Conservation (phyloP, 2,888 invertebrate genomes). For the Limnephilus marmoratus region DNA sequence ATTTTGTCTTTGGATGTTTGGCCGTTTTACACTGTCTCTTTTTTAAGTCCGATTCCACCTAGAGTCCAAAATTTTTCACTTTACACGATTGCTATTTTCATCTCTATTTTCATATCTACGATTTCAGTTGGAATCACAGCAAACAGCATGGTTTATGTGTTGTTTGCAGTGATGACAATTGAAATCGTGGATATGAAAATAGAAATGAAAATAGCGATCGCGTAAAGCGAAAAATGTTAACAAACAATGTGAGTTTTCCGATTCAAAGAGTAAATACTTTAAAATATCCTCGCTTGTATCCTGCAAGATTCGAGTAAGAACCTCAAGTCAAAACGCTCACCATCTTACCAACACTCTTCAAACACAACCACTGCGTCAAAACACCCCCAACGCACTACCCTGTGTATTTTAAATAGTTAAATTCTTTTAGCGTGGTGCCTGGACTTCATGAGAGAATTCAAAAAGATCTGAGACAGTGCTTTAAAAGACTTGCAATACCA, state of each 20-base stretch:
- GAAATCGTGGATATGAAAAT: too few species aligned
- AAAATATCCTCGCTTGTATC: slow-evolving; percentile 26
- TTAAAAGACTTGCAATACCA: slow-evolving; percentile 17
- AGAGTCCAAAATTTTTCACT: too few species aligned
- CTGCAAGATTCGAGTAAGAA: not conserved
- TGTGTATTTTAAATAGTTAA: not conserved
- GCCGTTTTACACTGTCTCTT: too few species aligned
- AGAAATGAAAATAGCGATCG: too few species aligned
- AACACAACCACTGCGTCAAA: not conserved
- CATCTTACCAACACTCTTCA: not conserved
- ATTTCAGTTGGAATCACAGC: too few species aligned
- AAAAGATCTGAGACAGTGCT: slow-evolving; percentile 2
- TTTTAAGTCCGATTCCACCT: too few species aligned
- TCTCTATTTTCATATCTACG: too few species aligned
- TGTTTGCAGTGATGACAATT: too few species aligned
- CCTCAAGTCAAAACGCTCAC: not conserved
- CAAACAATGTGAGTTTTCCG: not conserved
- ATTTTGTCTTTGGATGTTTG: not conserved
- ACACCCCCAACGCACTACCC: not conserved
- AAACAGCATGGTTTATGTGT: too few species aligned
- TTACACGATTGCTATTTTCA: too few species aligned
- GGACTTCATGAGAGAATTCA: slow-evolving; percentile 12
- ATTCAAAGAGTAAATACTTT: not conserved
- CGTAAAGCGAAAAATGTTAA: not conserved
- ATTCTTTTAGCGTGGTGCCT: slow-evolving; percentile 24